Percentiles rank a stretch among this genome's conserved stretches.
Evolutionary conservation across 2,888 invertebrate species (phyloP).

Genomic region (Leucania comma): DNA sequence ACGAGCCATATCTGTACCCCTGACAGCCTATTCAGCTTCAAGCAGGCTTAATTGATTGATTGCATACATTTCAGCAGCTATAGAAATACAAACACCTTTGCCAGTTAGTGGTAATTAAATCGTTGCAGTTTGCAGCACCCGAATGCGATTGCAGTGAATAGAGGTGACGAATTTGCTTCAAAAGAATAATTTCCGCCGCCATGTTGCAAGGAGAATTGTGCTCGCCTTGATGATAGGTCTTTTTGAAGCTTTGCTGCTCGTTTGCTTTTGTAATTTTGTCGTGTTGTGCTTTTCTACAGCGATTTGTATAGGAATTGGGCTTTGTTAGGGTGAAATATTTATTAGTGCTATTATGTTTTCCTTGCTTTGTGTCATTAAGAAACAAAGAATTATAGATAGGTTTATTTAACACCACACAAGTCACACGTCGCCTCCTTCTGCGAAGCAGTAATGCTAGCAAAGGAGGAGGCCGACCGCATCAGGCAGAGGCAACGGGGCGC

Average conservation of each 20-base stretch:
- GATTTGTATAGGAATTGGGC: slow-evolving; percentile 45
- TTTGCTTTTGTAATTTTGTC: slow-evolving; percentile 51
- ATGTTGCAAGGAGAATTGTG: slow-evolving; percentile 18
- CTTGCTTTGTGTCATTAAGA: background rate
- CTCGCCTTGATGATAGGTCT: slow-evolving; percentile 53
- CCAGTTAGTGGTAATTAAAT: slow-evolving; percentile 59
- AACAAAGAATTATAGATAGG: too few relatives aligned
- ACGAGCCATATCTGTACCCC: slow-evolving; percentile 15
- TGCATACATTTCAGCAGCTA: slow-evolving; percentile 15
- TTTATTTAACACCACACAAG: too few relatives aligned
- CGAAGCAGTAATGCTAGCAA: too few relatives aligned
- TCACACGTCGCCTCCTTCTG: too few relatives aligned
- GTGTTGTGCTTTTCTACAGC: slow-evolving; percentile 27
- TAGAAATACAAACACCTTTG: slow-evolving; percentile 36
- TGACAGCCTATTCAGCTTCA: slow-evolving; percentile 21
- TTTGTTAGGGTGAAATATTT: slow-evolving; percentile 14
- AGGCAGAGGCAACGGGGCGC: too few relatives aligned
- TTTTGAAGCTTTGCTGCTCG: slow-evolving; percentile 51
- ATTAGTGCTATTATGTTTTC: background rate
- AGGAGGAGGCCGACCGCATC: too few relatives aligned
- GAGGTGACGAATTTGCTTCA: slow-evolving; percentile 53
- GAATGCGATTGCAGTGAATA: slow-evolving; percentile 54
- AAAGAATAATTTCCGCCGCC: slow-evolving; percentile 51
- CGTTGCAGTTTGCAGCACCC: slow-evolving; percentile 38
- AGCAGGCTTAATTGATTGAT: slow-evolving; percentile 46